Conservation (phyloP, 2,888 invertebrate genomes). For the Ophion ellenae region DNA sequence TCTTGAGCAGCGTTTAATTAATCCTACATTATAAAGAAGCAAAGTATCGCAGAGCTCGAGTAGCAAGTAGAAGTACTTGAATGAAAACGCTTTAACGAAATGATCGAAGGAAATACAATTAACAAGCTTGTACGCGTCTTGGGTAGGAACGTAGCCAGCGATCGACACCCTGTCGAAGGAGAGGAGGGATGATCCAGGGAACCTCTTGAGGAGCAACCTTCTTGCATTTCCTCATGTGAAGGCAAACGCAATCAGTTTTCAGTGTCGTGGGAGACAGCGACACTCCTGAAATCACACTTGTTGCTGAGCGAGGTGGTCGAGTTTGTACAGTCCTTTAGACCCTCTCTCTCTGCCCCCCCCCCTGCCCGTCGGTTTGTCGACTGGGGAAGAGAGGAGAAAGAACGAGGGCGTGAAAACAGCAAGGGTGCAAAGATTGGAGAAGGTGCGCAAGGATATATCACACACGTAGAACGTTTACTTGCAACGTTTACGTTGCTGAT, state of each 20-base stretch:
- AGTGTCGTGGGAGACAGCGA: conserved; percentile 38
- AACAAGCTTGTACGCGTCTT: not conserved
- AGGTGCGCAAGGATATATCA: not conserved
- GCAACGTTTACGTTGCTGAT: too few relatives aligned
- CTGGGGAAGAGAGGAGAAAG: conserved; percentile 31
- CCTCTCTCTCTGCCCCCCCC: not conserved
- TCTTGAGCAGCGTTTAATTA: not conserved
- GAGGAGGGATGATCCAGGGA: conserved; percentile 13
- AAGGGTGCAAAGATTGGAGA: conserved; percentile 29
- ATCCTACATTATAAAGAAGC: not conserved
- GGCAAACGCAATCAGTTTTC: conserved; percentile 40
- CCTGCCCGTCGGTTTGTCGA: conserved; percentile 3
- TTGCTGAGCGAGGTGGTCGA: conserved; percentile 75
- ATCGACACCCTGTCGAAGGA: not conserved
- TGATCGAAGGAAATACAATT: not conserved
- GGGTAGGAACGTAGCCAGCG: not conserved
- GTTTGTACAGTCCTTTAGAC: conserved; percentile 22
- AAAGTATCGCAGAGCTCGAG: not conserved
- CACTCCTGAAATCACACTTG: conserved; percentile 81
- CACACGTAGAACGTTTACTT: too few relatives aligned
- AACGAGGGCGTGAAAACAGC: conserved; percentile 44
- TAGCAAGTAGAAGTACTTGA: not conserved
- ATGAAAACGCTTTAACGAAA: not conserved
- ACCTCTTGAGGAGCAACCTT: conserved; percentile 18
- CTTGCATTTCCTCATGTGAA: conserved; percentile 47